Base-by-base conservation (phyloP, 53 echinoderm and acorn worm species). In the Apostichopus leukothele region DNA sequence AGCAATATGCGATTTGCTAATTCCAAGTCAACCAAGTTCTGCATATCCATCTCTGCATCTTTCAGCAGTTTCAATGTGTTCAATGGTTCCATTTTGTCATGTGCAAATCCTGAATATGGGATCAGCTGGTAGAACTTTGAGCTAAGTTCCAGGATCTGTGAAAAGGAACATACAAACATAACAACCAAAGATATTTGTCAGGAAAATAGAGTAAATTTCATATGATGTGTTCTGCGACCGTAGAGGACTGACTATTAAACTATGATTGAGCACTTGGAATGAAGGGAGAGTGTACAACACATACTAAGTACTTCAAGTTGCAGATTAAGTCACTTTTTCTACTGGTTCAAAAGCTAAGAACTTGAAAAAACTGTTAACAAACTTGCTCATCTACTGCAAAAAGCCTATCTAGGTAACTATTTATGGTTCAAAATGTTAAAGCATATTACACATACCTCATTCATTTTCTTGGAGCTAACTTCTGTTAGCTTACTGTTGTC, bases 71-170 rank as follows among this genome's bases (percentile, higher is more conserved):
- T 7, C 0, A 27, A 27, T 68, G 78, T 83, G 8, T 89, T 92
- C 80, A 97, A 79, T 3, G 96, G 96, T 57, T 79, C 83, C 73
- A 95, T 96, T 11, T 89, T 83, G 16, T 93, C 92, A 54, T 90
- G 90, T 11, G 93, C 77, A 90, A 93, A 97, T 78, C 90, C 76
- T 27, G 79, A 76, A 53, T 91, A 91, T 25, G 97, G 97, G 16
- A 96, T 93, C 89, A 95, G 80, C 88, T 93, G 88, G 90, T 92
- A 95, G 88, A 86, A 96, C 53, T 93, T 89, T 14, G 83, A 92
- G 81, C 97, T 96, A 90, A 96, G 83, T n/a, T 90, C 88, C 21
- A 86, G 67, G 18, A 94, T 88, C 96, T 94, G 86, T 10, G 54
- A 39, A 25, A 20, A 26, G 76, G 16, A 27, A 27, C 27, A 76